Percentiles rank a stretch among this genome's conserved stretches.
Evolutionary conservation across 2,888 invertebrate genomes (phyloP).

Genomic region (Noctuana brunneofusca): DNA sequence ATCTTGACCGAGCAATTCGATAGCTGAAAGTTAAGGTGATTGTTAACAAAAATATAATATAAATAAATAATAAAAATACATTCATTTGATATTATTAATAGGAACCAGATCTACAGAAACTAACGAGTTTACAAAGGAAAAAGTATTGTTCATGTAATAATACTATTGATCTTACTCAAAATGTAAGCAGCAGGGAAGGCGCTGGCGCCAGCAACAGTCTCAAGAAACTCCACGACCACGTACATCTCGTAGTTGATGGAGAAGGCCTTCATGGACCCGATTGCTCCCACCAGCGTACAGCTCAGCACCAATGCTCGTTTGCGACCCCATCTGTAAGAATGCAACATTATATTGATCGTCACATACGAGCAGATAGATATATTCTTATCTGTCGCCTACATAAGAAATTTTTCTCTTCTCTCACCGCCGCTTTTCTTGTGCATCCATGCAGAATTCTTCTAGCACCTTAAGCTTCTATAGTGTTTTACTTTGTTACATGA

Average conservation of each 20-base stretch:
- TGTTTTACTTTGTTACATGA: too few species aligned
- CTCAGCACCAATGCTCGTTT: constrained; percentile 69
- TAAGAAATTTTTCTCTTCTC: too few species aligned
- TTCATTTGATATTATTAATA: too few species aligned
- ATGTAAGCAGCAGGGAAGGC: constrained; percentile 84
- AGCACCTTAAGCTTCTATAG: too few species aligned
- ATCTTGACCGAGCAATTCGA: constrained; percentile 72
- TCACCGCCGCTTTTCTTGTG: too few species aligned
- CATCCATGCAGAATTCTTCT: too few species aligned
- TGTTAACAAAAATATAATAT: too few species aligned
- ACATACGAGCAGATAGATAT: not conserved
- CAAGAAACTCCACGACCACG: constrained; percentile 81
- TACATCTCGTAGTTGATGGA: constrained; percentile 84
- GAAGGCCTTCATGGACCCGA: constrained; percentile 82
- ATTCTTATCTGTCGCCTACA: not conserved
- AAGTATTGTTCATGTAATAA: too few species aligned
- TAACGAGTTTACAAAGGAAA: too few species aligned
- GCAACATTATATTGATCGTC: too few species aligned
- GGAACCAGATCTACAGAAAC: too few species aligned
- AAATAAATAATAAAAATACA: too few species aligned
- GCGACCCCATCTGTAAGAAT: constrained; percentile 66
- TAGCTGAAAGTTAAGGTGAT: constrained; percentile 55
- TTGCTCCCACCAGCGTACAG: constrained; percentile 65
- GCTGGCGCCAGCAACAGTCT: constrained; percentile 82
- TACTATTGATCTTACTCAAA: constrained; percentile 55